Evolutionary conservation across 2,797 vertebrate species (phyloP).

Genomic region (Crenuchus spilurus): DNA sequence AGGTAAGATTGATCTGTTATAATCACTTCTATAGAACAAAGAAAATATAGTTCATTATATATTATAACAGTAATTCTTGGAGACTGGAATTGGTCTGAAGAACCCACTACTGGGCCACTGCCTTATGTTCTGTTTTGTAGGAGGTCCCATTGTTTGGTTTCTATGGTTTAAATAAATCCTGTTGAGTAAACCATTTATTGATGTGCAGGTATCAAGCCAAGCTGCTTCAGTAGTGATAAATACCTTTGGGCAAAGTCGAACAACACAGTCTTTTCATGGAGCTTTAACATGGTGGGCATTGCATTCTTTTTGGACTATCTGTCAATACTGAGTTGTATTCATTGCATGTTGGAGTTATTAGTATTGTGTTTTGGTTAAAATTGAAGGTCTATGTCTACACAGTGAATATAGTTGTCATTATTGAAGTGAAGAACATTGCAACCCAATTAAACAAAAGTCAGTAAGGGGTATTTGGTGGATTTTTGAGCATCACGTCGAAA

Average conservation of each 20-base stretch:
- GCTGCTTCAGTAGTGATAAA: neutral
- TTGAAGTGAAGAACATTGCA: neutral
- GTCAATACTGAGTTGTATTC: no score
- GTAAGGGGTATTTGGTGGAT: neutral
- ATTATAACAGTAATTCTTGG: neutral
- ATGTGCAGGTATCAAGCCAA: neutral
- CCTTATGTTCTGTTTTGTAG: neutral
- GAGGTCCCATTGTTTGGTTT: neutral
- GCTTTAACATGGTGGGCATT: neutral
- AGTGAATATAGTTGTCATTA: no score
- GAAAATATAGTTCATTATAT: neutral
- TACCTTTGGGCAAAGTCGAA: neutral
- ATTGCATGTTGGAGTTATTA: no score
- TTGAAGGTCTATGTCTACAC: no score
- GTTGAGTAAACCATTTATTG: conserved; percentile 9
- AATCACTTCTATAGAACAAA: neutral
- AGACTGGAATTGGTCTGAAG: neutral
- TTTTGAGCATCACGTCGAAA: neutral
- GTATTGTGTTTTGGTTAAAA: no score
- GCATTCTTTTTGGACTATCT: neutral
- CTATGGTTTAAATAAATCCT: neutral
- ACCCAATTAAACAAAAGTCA: neutral
- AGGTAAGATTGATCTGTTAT: conserved; percentile 63
- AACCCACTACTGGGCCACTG: neutral
- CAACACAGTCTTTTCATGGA: neutral